Conservation (phyloP, 2,888 invertebrate species). For the Luperina testacea region DNA sequence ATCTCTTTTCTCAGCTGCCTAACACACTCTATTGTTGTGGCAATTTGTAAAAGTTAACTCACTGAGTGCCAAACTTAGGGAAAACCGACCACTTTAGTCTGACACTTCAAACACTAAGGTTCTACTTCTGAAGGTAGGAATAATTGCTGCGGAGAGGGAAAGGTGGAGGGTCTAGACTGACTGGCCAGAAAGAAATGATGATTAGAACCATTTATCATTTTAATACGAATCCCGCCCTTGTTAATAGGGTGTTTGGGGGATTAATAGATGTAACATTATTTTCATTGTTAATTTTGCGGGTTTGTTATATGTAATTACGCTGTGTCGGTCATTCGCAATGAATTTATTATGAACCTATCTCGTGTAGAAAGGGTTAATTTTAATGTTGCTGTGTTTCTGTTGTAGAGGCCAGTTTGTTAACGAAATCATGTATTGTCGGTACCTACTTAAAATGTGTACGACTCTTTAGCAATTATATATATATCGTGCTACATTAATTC, state of each 20-base stretch:
- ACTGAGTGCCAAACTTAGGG: conserved; percentile 82
- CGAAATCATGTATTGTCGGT: conserved; percentile 7
- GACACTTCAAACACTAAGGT: conserved; percentile 65
- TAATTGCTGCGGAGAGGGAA: conserved; percentile 20
- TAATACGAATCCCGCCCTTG: conserved; percentile 87
- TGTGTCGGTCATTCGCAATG: conserved; percentile 73
- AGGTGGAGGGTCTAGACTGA: conserved; percentile 59
- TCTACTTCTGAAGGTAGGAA: conserved; percentile 32
- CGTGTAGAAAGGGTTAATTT: conserved; percentile 64
- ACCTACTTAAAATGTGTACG: neutral
- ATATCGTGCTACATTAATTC: neutral
- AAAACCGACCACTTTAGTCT: conserved; percentile 71
- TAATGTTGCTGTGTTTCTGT: conserved; percentile 63
- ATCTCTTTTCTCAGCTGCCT: conserved; percentile 83
- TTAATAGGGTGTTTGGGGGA: conserved; percentile 86
- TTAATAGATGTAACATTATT: conserved; percentile 88
- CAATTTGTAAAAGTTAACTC: conserved; percentile 89
- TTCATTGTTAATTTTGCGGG: conserved; percentile 87
- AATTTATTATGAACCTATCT: conserved; percentile 72
- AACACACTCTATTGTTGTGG: conserved; percentile 83
- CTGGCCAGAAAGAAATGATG: conserved; percentile 81
- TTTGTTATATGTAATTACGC: conserved; percentile 77
- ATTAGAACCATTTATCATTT: conserved; percentile 89
- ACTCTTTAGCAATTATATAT: neutral
- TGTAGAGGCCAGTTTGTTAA: conserved; percentile 38